These are phyloP conservation scores for Lasioglossum pauxillum DNA, from an alignment of 2,888 invertebrate species.

Conservation along the genomic window DNA sequence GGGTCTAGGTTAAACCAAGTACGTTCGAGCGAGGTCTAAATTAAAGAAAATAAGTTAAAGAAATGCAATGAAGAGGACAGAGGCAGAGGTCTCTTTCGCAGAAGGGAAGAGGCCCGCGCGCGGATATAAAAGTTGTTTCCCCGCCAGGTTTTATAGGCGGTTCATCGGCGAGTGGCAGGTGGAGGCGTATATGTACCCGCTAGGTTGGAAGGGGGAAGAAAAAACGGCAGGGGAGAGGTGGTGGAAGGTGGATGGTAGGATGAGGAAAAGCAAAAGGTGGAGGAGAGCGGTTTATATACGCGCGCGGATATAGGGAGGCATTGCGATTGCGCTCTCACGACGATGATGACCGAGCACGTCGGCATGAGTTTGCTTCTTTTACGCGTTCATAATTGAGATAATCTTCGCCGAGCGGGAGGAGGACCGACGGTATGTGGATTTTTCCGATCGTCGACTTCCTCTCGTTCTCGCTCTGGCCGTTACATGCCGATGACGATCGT, in stretches of 20 bases:
- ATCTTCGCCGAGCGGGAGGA: slow-evolving; percentile 74
- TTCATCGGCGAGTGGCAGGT: slow-evolving; percentile 75
- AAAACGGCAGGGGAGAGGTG: slow-evolving; percentile 26
- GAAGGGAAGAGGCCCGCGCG: slow-evolving; percentile 47
- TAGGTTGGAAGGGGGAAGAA: slow-evolving; percentile 12
- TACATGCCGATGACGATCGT: slow-evolving; percentile 28
- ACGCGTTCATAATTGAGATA: slow-evolving; percentile 82
- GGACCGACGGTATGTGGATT: slow-evolving; percentile 78
- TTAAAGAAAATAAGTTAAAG: background rate
- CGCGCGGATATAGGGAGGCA: slow-evolving; percentile 50
- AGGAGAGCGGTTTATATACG: slow-evolving; percentile 54
- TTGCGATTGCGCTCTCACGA: slow-evolving; percentile 71
- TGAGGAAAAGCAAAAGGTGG: slow-evolving; percentile 46
- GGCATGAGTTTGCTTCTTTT: slow-evolving; percentile 81
- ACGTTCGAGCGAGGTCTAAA: background rate
- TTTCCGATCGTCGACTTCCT: slow-evolving; percentile 78
- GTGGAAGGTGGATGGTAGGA: slow-evolving; percentile 6
- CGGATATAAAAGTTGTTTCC: slow-evolving; percentile 73
- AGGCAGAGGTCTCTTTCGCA: background rate
- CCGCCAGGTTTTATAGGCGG: slow-evolving; percentile 74
- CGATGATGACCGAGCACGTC: slow-evolving; percentile 77
- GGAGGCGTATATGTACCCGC: slow-evolving; percentile 71
- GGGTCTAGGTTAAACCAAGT: no score
- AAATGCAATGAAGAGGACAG: background rate
- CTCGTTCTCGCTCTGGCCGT: slow-evolving; percentile 57